Conservation (phyloP, 2,113 vertebrate species). For the Microcebus griseorufus region DNA sequence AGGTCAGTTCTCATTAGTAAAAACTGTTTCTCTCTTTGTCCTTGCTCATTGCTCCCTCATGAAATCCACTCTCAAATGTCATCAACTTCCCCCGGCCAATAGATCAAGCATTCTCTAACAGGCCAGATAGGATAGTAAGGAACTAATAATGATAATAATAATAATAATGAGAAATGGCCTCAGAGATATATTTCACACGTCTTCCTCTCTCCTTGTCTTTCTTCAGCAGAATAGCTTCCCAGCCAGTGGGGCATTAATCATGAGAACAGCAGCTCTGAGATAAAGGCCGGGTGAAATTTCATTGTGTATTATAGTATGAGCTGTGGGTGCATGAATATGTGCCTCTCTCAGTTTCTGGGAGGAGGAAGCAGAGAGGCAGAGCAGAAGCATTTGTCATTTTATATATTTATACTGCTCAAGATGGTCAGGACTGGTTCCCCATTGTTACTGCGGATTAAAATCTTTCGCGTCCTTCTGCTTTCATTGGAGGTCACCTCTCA, state of each 20-base stretch:
- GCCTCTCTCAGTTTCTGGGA: conserved; percentile 65
- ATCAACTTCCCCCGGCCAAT: conserved; percentile 65
- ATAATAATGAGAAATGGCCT: conserved; percentile 81
- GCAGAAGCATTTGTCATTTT: conserved; percentile 84
- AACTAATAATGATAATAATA: conserved; percentile 80
- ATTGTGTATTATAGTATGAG: conserved; percentile 73
- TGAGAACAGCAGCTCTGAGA: conserved; percentile 81
- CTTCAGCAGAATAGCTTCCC: conserved; percentile 73
- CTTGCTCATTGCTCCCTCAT: conserved; percentile 73
- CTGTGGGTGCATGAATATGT: conserved; percentile 30
- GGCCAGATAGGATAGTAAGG: conserved; percentile 79
- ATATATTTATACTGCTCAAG: conserved; percentile 81
- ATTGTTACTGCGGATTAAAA: conserved; percentile 86
- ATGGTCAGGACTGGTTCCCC: conserved; percentile 68
- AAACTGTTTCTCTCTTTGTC: conserved; percentile 69
- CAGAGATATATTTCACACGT: conserved; percentile 80
- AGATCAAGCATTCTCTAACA: conserved; percentile 80
- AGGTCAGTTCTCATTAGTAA: neutral
- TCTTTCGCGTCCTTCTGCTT: conserved; percentile 83
- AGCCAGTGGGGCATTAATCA: conserved; percentile 86
- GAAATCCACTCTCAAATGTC: conserved; percentile 77
- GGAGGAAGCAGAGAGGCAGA: conserved; percentile 43
- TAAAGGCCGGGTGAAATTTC: conserved; percentile 85
- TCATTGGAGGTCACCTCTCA: conserved; percentile 82
- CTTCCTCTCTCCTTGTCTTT: conserved; percentile 78